These are phyloP conservation scores for Andricus curvator DNA, from an alignment of 2,888 invertebrate species.

Conservation along the genomic window DNA sequence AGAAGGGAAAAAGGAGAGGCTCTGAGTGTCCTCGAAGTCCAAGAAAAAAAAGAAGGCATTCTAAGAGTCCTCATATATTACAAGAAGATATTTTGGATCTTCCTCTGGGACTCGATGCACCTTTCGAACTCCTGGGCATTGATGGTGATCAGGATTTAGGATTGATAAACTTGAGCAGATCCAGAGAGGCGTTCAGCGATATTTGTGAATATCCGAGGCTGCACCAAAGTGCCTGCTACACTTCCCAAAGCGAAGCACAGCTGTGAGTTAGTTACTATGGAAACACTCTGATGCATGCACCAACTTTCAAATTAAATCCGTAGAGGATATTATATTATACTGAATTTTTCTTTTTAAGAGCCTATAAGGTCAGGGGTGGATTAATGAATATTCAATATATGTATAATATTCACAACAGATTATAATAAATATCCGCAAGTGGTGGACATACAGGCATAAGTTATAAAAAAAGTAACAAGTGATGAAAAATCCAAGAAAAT, in stretches of 20 bases:
- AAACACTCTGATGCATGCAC: conserved; percentile 5
- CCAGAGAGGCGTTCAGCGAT: conserved; percentile 68
- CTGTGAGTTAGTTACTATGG: conserved; percentile 66
- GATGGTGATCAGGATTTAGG: conserved; percentile 73
- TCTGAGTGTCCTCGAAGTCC: conserved; percentile 71
- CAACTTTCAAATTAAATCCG: conserved; percentile 7
- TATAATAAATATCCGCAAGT: too few relatives aligned
- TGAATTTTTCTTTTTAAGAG: too few relatives aligned
- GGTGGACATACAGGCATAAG: too few relatives aligned
- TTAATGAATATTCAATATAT: too few relatives aligned
- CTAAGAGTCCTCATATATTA: conserved; percentile 66
- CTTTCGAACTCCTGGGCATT: conserved; percentile 71
- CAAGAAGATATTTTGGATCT: conserved; percentile 62
- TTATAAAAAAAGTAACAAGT: too few relatives aligned
- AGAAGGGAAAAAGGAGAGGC: conserved; percentile 68
- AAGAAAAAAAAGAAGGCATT: conserved; percentile 69
- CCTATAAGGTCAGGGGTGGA: too few relatives aligned
- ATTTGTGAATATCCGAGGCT: conserved; percentile 71
- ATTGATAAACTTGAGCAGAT: conserved; percentile 70
- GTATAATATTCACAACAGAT: too few relatives aligned
- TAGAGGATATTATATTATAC: not conserved
- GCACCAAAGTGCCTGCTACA: conserved; percentile 75
- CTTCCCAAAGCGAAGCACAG: conserved; percentile 73
- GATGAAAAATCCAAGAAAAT: too few relatives aligned
- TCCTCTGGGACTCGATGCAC: conserved; percentile 66